Base-by-base conservation (phyloP, 2,797 vertebrate genomes). In the Steatocranus sp. region DNA sequence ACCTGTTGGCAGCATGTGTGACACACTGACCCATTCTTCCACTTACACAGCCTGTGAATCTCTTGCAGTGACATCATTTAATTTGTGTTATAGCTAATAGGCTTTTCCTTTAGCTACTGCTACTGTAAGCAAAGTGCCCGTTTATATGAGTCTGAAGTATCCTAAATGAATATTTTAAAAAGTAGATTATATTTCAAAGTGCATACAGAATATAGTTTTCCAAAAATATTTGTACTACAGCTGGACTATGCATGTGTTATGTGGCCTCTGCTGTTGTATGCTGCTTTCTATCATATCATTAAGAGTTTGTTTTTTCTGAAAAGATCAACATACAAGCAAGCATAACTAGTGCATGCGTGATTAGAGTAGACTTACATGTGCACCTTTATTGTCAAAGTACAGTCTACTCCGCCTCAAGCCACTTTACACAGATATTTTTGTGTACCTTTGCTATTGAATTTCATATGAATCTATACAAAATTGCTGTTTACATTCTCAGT, bases 131-230 rank as follows among this genome's bases (percentile, higher is more conserved):
- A 20, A 83, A 56, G 82, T 77, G 38, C 75, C 88, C 76, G 76
- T 78, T 91, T 92, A 58, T 85, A 85, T 34, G 2, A 83, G 8
- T 11, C 14, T 9, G n/a, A 73, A 56, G 12, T 14, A 75, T 74
- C 25, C 25, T 5, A 61, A 85, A 85, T 79, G 0, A 46, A 75
- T 83, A 87, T 84, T 77, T 54, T 58, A 61, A 75, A 49, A 53
- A 30, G 30, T 34, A 81, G 25, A 75, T 86, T 34, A 87, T 14
- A 50, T 87, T 66, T 86, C 8, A 89, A 61, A 76, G 43, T n/a
- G 43, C 43, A 4, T 6, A 49, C 76, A 89, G 23, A 78, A 32
- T 81, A 56, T 86, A 87, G 70, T 91, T 93, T 93, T 93, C 41
- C 88, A 88, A 78, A 27, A 84, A 25, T 5, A 53, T 85, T 93